Base-by-base conservation (phyloP, 2,888 invertebrate species). In the Pteria penguin region DNA sequence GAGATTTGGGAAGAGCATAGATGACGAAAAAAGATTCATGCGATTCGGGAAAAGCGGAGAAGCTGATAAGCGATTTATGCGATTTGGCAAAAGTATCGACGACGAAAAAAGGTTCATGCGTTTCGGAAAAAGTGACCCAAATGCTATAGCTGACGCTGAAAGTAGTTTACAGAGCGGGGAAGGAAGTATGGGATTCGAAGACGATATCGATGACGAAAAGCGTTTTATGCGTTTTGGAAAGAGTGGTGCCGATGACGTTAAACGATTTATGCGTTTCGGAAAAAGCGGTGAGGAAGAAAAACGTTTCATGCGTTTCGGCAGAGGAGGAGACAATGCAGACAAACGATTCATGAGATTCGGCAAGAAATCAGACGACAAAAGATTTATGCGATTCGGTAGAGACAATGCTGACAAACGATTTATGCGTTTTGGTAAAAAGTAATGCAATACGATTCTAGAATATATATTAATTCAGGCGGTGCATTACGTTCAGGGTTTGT, bases 281-380 rank as follows among this genome's bases (percentile, higher is more conserved):
- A 77, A 77, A 60, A 73, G 75, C 14, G 74, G 58, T 31, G 78
- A 79, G 1, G 79, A 71, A 36, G 81, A 81, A 14, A 84, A 84
- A 71, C 65, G 88, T 58, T 87, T 89, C 65, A 88, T 89, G 86
- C 75, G 88, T 54, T 88, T 88, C 65, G 89, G 87, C 2, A 76
- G 82, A 63, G 66, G 72, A 14, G 75, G 61, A 5, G 77, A 75
- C 4, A 69, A 57, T 52, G 74, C 72, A 58, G 80, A 78, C 11
- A 82, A 86, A 79, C 72, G 87, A 67, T 84, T 87, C 52, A 87
- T 87, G 85, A 75, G 87, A 62, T 86, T 87, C 52, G 87, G 85
- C 0, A 83, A 81, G 65, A 75, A 78, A 67, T 72, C 76, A 29
- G 75, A 79, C 27, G 78, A 72, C 8, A 87, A 88, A 86, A 74